Evolutionary conservation across 2,888 invertebrate species (phyloP), one percentile per base, ranked within the genome.

Genomic region (Pocota personata): DNA sequence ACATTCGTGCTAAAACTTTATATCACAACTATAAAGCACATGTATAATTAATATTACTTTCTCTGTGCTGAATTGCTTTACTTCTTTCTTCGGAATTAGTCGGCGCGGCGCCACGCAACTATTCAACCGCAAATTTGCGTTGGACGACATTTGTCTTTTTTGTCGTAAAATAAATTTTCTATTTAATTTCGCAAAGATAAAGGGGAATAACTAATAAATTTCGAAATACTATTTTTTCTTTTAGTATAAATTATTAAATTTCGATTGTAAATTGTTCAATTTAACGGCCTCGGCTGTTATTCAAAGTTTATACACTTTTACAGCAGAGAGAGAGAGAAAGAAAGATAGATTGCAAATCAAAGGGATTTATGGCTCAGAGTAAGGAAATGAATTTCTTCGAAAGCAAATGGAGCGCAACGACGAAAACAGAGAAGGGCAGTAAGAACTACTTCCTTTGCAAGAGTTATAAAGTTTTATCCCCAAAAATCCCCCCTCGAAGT

Each of bases 301-400:
- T 55, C 16, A 14, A 6, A 40, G 14, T 6, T n/a, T 32, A 16
- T 12, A 21, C 10, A n/a, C n/a, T n/a, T n/a, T n/a, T n/a, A n/a
- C n/a, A n/a, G n/a, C n/a, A n/a, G n/a, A n/a, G n/a, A 37, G 19
- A 19, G 32, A 14, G 48, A 19, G 19, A 48, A n/a, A n/a, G n/a
- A n/a, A n/a, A n/a, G n/a, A n/a, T n/a, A n/a, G n/a, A 35, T 71
- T 71, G 35, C 73, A 64, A 73, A 75, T 75, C 62, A 75, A 64
- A 52, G 43, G 32, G 50, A 75, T 75, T 64, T 75, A 64, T 75
- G 14, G 75, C 43, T 43, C 30, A 14, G 14, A 73, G 35, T 37
- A 27, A 19, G 62, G 43, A 64, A 55, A 75, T 55, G 43, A 64
- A 75, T 75, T 75, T 64, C 32, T 43, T 43, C 21, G 8, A 52